Conservation (phyloP, 2,888 invertebrate genomes). For the Heliconius aoede region DNA sequence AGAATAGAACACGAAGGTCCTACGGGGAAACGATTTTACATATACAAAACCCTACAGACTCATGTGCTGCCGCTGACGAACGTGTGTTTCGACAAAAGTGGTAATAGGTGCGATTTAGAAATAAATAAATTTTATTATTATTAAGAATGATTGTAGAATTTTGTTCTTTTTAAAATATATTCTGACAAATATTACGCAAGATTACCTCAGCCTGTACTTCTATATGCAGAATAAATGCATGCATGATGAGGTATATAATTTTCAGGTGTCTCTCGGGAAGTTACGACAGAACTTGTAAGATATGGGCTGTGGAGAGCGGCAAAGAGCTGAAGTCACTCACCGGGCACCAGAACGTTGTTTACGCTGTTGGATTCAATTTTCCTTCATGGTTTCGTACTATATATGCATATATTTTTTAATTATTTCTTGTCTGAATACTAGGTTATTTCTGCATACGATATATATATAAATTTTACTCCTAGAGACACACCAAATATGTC, state of each 20-base stretch:
- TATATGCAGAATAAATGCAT: neutral
- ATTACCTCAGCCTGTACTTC: neutral
- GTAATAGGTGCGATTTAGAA: slow-evolving; percentile 76
- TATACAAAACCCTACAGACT: slow-evolving; percentile 86
- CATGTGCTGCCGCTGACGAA: slow-evolving; percentile 89
- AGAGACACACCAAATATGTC: too few species aligned
- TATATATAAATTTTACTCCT: too few species aligned
- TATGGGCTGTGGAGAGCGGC: slow-evolving; percentile 89
- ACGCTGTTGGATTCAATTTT: slow-evolving; percentile 90
- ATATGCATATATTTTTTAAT: neutral
- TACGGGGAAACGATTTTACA: slow-evolving; percentile 85
- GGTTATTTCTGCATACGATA: too few species aligned
- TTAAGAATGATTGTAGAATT: too few species aligned
- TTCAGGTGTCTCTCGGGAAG: slow-evolving; percentile 90
- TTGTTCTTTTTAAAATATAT: too few species aligned
- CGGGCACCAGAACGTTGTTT: slow-evolving; percentile 92
- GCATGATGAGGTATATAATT: neutral
- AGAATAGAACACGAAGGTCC: slow-evolving; percentile 85
- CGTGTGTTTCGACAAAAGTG: slow-evolving; percentile 87
- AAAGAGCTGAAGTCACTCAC: slow-evolving; percentile 86
- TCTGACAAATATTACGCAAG: too few species aligned
- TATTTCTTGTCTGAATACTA: too few species aligned
- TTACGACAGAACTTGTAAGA: slow-evolving; percentile 92
- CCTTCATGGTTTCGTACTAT: slow-evolving; percentile 86
- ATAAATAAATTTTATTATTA: neutral